These are phyloP conservation scores for Ophioderma brevispina DNA, from an alignment of 35 echinoderm and acorn worm genomes.

Conservation along the genomic window DNA sequence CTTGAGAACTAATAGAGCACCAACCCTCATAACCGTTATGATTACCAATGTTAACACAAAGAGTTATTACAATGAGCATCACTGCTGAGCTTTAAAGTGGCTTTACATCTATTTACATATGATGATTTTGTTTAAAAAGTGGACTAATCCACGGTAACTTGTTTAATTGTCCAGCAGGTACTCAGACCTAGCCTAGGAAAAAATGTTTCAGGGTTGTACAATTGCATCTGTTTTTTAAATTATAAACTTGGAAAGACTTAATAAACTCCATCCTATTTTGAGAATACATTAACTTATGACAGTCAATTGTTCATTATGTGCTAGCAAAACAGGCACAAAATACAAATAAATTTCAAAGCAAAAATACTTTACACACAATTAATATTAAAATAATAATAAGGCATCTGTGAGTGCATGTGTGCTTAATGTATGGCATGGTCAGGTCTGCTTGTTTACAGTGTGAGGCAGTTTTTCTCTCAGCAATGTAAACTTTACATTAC, in stretches of 20 bases:
- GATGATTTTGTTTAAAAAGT: background rate
- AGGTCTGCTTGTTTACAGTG: slow-evolving; percentile 1
- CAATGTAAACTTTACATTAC: too few species aligned
- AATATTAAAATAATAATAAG: background rate
- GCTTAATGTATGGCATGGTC: slow-evolving; percentile 9
- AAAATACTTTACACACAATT: background rate
- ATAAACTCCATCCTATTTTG: background rate
- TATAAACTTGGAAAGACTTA: background rate
- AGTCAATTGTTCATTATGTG: background rate
- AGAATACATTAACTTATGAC: background rate
- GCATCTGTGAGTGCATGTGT: background rate
- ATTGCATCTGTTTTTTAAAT: slow-evolving; percentile 7
- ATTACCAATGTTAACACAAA: background rate
- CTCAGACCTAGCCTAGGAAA: background rate
- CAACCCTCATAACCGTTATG: background rate
- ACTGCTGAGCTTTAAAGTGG: background rate
- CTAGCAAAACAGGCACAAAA: background rate
- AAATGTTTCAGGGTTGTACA: background rate
- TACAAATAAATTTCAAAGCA: background rate
- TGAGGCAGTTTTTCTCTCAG: too few species aligned
- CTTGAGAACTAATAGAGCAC: background rate
- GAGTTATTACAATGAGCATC: background rate
- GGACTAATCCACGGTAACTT: background rate
- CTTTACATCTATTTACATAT: slow-evolving; percentile 1
- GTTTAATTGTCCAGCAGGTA: background rate